These are phyloP conservation scores for Heliopora coerulea DNA, from an alignment of 92 coral and sea anemone genomes.

Conservation along the genomic window DNA sequence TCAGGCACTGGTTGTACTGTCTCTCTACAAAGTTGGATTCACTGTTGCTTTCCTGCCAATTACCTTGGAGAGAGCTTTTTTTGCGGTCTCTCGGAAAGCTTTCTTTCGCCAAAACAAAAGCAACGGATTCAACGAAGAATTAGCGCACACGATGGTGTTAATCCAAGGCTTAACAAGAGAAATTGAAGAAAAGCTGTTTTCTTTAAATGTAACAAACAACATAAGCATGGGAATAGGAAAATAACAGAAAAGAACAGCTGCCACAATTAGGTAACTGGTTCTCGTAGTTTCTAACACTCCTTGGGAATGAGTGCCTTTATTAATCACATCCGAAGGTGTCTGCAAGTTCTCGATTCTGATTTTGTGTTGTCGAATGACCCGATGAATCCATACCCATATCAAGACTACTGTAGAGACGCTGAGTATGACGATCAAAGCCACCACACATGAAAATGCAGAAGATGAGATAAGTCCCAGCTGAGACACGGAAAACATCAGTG, in stretches of 20 bases:
- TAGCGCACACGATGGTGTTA: slow-evolving; percentile 5
- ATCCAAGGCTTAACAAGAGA: slow-evolving; percentile 19
- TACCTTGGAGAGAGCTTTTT: neutral
- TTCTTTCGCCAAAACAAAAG: slow-evolving; percentile 26
- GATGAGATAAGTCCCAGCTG: neutral
- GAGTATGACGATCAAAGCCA: neutral
- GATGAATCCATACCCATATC: slow-evolving; percentile 33
- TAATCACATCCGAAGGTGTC: neutral
- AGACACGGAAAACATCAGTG: neutral
- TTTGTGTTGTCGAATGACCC: slow-evolving; percentile 6
- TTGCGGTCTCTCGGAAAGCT: slow-evolving; percentile 5
- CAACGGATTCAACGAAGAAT: neutral
- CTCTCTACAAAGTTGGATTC: too few species aligned
- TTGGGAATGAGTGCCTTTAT: neutral
- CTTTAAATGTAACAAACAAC: neutral
- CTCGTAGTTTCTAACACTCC: neutral
- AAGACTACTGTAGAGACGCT: neutral
- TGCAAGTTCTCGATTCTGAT: neutral
- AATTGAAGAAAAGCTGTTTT: neutral
- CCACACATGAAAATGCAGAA: neutral
- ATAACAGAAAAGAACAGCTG: neutral
- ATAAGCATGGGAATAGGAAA: neutral
- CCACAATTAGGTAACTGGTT: slow-evolving; percentile 13
- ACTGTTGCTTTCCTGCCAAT: too few species aligned
- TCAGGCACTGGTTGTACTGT: too few species aligned